These are phyloP conservation scores for Brenthis daphne DNA, from an alignment of 2,888 invertebrate species.

Conservation along the genomic window DNA sequence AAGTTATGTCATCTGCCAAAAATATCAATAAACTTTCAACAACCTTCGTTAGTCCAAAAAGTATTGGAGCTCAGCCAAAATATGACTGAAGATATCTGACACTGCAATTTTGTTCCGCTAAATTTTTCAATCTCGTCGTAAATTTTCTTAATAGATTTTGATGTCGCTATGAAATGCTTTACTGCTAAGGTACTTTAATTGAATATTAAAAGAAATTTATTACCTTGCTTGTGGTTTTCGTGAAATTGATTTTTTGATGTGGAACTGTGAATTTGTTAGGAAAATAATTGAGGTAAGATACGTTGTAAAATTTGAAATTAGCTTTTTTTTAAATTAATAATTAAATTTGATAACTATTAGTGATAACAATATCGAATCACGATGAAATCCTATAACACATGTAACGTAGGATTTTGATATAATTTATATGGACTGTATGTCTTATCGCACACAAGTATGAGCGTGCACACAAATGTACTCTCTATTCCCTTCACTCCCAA, in stretches of 20 bases:
- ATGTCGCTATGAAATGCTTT: slow-evolving; percentile 19
- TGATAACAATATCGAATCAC: too few species aligned
- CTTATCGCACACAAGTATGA: too few species aligned
- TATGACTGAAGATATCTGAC: slow-evolving; percentile 21
- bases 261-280: neutral
- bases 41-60: slow-evolving; percentile 21
- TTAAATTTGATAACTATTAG: too few species aligned
- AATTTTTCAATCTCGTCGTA: slow-evolving; percentile 25
- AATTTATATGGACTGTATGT: too few species aligned
- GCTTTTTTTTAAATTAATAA: too few species aligned
- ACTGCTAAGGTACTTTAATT: slow-evolving; percentile 14
- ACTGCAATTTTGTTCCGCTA: slow-evolving; percentile 28
- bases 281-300: neutral
- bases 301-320: neutral
- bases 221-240: neutral
- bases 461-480: too few species aligned
- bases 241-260: slow-evolving; percentile 1
- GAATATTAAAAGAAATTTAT: slow-evolving; percentile 18
- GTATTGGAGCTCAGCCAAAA: slow-evolving; percentile 27
- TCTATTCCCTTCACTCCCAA: too few species aligned
- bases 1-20: slow-evolving; percentile 4
- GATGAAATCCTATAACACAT: too few species aligned
- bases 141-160: slow-evolving; percentile 24
- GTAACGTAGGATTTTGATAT: too few species aligned
- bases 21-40: slow-evolving; percentile 16